Evolutionary conservation across 2,888 invertebrate genomes (phyloP).

Genomic region (Sturmia bella): DNA sequence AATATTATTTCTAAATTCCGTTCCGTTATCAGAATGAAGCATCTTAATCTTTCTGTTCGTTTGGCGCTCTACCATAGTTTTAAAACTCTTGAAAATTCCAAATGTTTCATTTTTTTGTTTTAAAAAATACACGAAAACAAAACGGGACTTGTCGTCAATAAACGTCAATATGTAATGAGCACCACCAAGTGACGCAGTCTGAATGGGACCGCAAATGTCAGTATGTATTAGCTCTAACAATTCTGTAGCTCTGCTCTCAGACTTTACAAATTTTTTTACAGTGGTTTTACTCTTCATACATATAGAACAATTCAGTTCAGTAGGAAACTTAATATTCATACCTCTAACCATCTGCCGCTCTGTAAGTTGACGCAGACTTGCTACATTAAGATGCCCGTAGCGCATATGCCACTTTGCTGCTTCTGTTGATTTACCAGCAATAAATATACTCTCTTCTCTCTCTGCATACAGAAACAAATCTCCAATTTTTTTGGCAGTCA

Average conservation of each 20-base stretch:
- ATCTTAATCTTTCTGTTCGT: constrained; percentile 49
- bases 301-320: constrained; percentile 14
- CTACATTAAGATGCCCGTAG: constrained; percentile 52
- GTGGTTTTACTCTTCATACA: constrained; percentile 35
- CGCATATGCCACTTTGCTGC: constrained; percentile 47
- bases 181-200: constrained; percentile 43
- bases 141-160: constrained; percentile 55
- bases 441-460: constrained; percentile 37
- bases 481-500: constrained; percentile 24
- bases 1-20: not conserved
- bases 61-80: constrained; percentile 50
- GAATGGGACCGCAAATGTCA: constrained; percentile 62
- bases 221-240: constrained; percentile 51
- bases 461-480: constrained; percentile 43
- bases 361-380: constrained; percentile 9
- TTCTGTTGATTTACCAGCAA: constrained; percentile 29
- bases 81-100: constrained; percentile 46
- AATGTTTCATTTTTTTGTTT: constrained; percentile 50
- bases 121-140: constrained; percentile 57
- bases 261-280: constrained; percentile 24
- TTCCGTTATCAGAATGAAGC: constrained; percentile 50
- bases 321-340: constrained; percentile 16
- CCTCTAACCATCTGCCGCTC: constrained; percentile 34
- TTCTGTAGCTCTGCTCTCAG: constrained; percentile 39
- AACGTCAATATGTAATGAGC: constrained; percentile 57